Base-by-base conservation (phyloP, 2,113 vertebrate genomes). In the Dromaius novaehollandiae region DNA sequence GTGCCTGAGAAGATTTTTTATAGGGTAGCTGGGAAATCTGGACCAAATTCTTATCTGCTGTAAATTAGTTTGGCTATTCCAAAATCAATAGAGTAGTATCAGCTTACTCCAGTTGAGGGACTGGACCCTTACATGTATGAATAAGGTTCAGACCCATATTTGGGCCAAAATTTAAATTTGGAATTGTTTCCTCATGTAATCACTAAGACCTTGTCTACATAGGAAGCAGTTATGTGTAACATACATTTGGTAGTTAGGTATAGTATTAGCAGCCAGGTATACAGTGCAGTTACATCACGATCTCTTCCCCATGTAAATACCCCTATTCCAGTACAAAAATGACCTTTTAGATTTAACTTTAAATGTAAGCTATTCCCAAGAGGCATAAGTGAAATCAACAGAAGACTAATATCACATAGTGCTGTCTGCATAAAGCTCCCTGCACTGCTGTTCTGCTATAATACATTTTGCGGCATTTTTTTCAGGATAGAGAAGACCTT, bases 21-120 rank as follows among this genome's bases (percentile, higher is more conserved):
- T 83, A 93, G 93, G 93, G 76, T 91, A 97, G 88, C 87, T 95
- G 90, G 95, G 93, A 96, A 95, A 95, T 88, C 82, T 81, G 76
- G 64, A 93, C 73, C 85, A 95, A 76, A 95, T 95, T 91, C 89
- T 95, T 82, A 90, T 91, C 91, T 93, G 82, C 69, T 88, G n/a
- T 64, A 96, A 95, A 96, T 46, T 81, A 46, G 71, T 91, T 94
- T 95, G 96, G 64, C 71, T 95, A 86, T 91, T 76, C 82, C 78
- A 56, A 93, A 94, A 96, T 97, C 93, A 88, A 87, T 84, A 68
- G 56, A 48, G 69, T 64, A 40, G 22, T 71, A 94, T 85, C 84
- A 86, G 42, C 38, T 64, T 56, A 88, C 11, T n/a, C 60, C 51
- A 94, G 36, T 2, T 81, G 87, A 95, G n/a, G 78, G 56, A 20